Evolutionary conservation across 2,888 invertebrate species (phyloP).

Genomic region (Acanthosepion pharaonis): DNA sequence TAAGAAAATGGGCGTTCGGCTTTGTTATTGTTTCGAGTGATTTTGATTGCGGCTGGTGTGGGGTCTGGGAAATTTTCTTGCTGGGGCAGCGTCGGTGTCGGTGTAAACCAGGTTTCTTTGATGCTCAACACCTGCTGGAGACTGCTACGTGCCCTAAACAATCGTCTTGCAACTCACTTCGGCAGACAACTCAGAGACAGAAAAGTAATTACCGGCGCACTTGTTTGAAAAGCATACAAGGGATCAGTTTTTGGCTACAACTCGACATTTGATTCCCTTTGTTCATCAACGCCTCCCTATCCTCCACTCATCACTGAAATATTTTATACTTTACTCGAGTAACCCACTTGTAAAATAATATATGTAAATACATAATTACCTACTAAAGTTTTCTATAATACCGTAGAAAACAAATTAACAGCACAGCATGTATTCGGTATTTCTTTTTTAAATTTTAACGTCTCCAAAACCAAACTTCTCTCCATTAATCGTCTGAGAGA

Average conservation of each 20-base stretch:
- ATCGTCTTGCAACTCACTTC: neutral
- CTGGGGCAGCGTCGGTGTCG: neutral
- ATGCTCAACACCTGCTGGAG: slow-evolving; percentile 14
- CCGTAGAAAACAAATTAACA: too few relatives aligned
- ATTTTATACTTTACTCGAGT: too few relatives aligned
- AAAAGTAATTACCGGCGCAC: neutral
- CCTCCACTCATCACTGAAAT: neutral
- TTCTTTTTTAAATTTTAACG: too few relatives aligned
- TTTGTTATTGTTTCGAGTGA: neutral
- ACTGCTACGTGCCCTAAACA: neutral
- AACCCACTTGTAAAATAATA: too few relatives aligned
- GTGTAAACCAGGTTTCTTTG: neutral
- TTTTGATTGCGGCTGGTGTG: neutral
- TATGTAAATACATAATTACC: too few relatives aligned
- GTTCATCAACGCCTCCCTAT: neutral
- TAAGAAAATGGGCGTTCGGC: neutral
- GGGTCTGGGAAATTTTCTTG: neutral
- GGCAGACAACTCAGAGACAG: neutral
- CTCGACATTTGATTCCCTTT: neutral
- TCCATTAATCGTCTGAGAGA: too few relatives aligned
- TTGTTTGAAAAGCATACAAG: neutral
- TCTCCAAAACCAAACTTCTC: too few relatives aligned
- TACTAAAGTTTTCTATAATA: too few relatives aligned
- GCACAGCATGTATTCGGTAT: too few relatives aligned
- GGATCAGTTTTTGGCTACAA: neutral